Base-by-base conservation (phyloP, 1,140 invertebrate genomes). In the Drosophila ironensis region DNA sequence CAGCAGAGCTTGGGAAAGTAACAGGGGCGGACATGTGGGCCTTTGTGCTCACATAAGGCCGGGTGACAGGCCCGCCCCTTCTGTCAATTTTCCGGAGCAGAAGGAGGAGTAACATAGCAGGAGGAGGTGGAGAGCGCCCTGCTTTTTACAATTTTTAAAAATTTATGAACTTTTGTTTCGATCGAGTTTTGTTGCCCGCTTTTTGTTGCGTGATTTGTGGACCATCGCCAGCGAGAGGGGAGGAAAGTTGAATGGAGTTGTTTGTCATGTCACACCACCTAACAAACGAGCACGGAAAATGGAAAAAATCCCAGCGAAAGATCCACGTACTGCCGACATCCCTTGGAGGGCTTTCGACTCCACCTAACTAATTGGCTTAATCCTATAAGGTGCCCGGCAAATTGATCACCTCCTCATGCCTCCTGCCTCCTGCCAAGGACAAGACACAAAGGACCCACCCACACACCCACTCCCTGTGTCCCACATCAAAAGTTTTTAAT, bases 151-250 rank as follows among this genome's bases (percentile, higher is more conserved):
- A 50, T 56, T 82, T 76, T 69, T 45, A 38, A 40, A 68, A 69
- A 68, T 68, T 68, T 70, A 52, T 63, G 45, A 74, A 81, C 71
- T 82, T 82, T 82, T 81, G 72, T 82, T 82, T 82, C 61, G 68
- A 76, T 82, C 27, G 40, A 46, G 12, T 53, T 44, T 53, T 64
- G 24, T 48, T 66, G 40, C 20, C 5, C 4, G 40, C 27, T 7
- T 44, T 44, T 44, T 52, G 48, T 57, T 45, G 67, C 64, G 64
- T 81, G 77, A 82, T 81, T 81, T 76, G 68, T 81, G 72, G 60
- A 40, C 74, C 77, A 52, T 70, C 53, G 19, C 19, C 30, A 57
- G 50, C 35, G n/a, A n/a, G n/a, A n/a, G n/a, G n/a, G n/a, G n/a
- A n/a, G 38, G 12, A 25, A 38, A 25, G 27, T 16, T 30, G 28